These are phyloP conservation scores for Elegia similella DNA, from an alignment of 2,888 invertebrate genomes.

Conservation along the genomic window DNA sequence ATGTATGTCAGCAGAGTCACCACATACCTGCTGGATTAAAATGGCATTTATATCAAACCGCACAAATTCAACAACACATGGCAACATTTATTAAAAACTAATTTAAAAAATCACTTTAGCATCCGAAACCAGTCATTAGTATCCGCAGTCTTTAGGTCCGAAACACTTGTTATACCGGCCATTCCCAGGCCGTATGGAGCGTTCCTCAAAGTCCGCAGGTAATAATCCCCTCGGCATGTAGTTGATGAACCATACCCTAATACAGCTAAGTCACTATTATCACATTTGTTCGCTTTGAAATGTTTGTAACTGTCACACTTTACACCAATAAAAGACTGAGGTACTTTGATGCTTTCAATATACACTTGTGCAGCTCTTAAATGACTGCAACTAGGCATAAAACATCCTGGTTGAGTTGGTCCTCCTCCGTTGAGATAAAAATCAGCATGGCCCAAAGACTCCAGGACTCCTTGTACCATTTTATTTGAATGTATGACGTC, in stretches of 20 bases:
- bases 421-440: conserved; percentile 88
- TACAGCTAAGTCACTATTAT: conserved; percentile 53
- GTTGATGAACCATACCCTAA: conserved; percentile 72
- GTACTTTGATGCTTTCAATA: conserved; percentile 63
- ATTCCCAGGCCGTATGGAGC: conserved; percentile 69
- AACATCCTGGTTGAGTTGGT: conserved; percentile 86
- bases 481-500: conserved; percentile 72
- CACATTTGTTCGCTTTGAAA: conserved; percentile 62
- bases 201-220: conserved; percentile 59
- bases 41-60: not conserved
- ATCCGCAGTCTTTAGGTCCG: conserved; percentile 8
- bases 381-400: conserved; percentile 75
- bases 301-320: conserved; percentile 65
- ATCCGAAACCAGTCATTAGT: conserved; percentile 47
- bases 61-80: conserved; percentile 27
- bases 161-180: conserved; percentile 54
- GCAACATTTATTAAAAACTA: conserved; percentile 36
- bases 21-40: not conserved
- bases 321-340: conserved; percentile 64
- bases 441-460: conserved; percentile 86
- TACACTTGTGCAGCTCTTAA: conserved; percentile 69
- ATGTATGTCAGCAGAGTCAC: not conserved
- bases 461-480: conserved; percentile 71
- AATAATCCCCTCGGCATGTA: conserved; percentile 66
- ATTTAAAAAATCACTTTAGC: conserved; percentile 36